Base-by-base conservation (phyloP, 1,140 invertebrate species). In the Carcinoscorpius rotundicauda region DNA sequence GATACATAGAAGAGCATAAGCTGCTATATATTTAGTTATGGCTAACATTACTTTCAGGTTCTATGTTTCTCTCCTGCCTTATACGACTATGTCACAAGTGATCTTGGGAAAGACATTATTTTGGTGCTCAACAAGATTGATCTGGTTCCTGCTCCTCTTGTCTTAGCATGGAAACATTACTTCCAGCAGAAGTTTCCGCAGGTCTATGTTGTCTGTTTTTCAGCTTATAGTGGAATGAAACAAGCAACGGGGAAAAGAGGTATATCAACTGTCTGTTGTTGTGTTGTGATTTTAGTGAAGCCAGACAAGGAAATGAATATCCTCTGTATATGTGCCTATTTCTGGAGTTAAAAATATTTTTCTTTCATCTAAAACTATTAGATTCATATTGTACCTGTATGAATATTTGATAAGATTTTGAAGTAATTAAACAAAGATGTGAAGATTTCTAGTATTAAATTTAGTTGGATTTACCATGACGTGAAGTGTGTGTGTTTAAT, bases 51-150 rank as follows among this genome's bases (percentile, higher is more conserved):
- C 29, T 29, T 29, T 29, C 2, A 55, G n/a, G 55, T 64, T 49
- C 62, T 71, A 66, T 63, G 71, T 82, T 95, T 98, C 76, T 91
- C 93, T 3, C 92, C 93, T 0, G 88, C 87, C 49, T 79, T 98
- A 0, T 96, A 94, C 72, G 74, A 87, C 48, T 86, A 91, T 75
- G 82, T 94, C 5, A 84, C 84, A 3, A 79, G 85, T 4, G 80
- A 82, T 9, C 76, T 92, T 48, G 83, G 85, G 5, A 93, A 93
- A 76, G 81, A 87, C 52, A 85, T 95, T 75, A 89, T 97, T 67
- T 72, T 97, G 51, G 84, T 97, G 1, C 78, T 97, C 9, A 97
- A 97, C 74, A 98, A 98, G 80, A 85, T 95, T 60, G 94, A 97
- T 79, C 77, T 97, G 64, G 88, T 87, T 6, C 86, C 90, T 11